A percentile compares a stretch with the other conserved stretches of the same genome.
These are phyloP conservation scores for Thymelicus lineola DNA, from an alignment of 2,888 invertebrate genomes.

Conservation along the genomic window DNA sequence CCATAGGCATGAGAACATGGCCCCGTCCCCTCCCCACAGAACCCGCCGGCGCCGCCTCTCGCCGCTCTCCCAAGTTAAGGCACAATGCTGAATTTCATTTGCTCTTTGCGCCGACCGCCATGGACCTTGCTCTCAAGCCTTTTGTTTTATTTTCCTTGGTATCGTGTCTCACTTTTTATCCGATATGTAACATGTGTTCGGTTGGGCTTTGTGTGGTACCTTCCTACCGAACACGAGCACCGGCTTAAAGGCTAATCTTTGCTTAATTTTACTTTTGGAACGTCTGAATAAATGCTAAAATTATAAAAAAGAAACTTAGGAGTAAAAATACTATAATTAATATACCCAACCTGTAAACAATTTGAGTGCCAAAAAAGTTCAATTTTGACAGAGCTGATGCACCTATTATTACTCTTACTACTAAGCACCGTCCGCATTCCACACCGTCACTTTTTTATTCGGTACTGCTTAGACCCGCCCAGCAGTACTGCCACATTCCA, in stretches of 20 bases:
- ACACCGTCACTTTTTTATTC: constrained; percentile 73
- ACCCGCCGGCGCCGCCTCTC: constrained; percentile 74
- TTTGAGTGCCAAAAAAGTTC: background rate
- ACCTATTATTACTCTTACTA: constrained; percentile 39
- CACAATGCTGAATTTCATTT: constrained; percentile 82
- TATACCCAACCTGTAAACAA: background rate
- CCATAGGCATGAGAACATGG: constrained; percentile 83
- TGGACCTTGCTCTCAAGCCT: constrained; percentile 54
- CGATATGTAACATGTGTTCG: constrained; percentile 40
- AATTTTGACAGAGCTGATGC: constrained; percentile 40
- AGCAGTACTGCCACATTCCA: constrained; percentile 83
- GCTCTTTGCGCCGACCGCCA: constrained; percentile 66
- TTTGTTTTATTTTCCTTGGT: constrained; percentile 50
- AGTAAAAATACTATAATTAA: too few species aligned
- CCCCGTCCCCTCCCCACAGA: constrained; percentile 80
- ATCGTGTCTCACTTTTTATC: constrained; percentile 39
- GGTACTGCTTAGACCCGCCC: constrained; percentile 75
- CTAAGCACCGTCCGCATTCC: constrained; percentile 75
- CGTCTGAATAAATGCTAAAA: background rate
- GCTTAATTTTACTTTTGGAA: background rate
- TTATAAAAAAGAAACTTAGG: too few species aligned
- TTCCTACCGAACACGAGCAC: constrained; percentile 8
- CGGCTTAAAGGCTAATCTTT: background rate
- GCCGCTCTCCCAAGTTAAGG: constrained; percentile 68
- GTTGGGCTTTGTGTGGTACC: constrained; percentile 26